Percentiles rank a stretch among this genome's conserved stretches.
Conservation (phyloP, 1,140 invertebrate species). For the Epicauta chinensis region DNA sequence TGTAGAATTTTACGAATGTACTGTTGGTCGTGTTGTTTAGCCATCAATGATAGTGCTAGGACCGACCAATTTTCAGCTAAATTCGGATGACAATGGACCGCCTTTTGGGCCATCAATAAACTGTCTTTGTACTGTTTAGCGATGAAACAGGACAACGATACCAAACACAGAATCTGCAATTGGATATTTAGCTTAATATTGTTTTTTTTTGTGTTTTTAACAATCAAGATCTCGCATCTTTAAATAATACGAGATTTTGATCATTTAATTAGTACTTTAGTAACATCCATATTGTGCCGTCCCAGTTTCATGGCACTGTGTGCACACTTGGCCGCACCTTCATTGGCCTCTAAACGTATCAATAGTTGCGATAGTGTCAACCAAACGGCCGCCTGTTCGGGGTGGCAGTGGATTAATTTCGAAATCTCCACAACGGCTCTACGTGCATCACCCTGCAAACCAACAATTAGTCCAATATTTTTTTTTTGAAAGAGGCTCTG, state of each 20-base stretch:
- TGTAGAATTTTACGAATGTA: neutral
- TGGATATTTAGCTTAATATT: too few species aligned
- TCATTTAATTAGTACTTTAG: conserved; percentile 14
- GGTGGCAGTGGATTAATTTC: conserved; percentile 34
- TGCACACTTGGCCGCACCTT: conserved; percentile 29
- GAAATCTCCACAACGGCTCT: conserved; percentile 27
- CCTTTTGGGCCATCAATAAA: conserved; percentile 34
- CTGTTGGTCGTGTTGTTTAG: neutral
- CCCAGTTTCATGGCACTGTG: conserved; percentile 31
- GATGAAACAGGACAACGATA: conserved; percentile 27
- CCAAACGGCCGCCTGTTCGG: conserved; percentile 31
- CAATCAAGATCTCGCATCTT: too few species aligned
- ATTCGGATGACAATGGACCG: conserved; percentile 36
- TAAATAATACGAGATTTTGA: conserved; percentile 8
- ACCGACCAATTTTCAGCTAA: conserved; percentile 30
- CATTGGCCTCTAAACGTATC: conserved; percentile 19
- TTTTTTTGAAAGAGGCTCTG: too few species aligned
- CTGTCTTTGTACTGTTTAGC: conserved; percentile 27
- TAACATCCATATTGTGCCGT: conserved; percentile 31
- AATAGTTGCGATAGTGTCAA: conserved; percentile 30
- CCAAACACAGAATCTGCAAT: conserved; percentile 33
- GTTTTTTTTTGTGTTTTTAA: too few species aligned
- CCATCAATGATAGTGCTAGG: neutral
- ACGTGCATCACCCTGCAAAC: conserved; percentile 27
- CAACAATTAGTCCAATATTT: conserved; percentile 4